A percentile compares a stretch with the other conserved stretches of the same genome.
Evolutionary conservation across 1,140 invertebrate genomes (phyloP).

Genomic region (Melipona quadrifasciata): DNA sequence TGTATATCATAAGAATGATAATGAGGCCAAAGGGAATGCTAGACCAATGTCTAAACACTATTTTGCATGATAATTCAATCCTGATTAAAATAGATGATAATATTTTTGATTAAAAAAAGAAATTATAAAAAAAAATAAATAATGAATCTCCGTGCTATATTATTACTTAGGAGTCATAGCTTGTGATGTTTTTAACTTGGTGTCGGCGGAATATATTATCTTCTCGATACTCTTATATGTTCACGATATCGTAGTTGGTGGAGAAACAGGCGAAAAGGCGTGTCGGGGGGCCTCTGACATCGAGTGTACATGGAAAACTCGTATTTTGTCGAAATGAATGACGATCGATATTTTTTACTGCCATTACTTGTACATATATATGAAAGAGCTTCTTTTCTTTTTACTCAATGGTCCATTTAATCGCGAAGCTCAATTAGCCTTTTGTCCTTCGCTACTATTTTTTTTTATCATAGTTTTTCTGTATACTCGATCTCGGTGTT

Average conservation of each 20-base stretch:
- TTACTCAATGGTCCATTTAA: not conserved
- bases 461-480: not conserved
- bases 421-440: not conserved
- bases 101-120: not conserved
- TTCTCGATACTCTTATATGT: conserved; percentile 44
- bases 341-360: conserved; percentile 20
- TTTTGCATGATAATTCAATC: not conserved
- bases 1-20: not conserved
- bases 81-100: not conserved
- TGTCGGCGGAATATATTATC: conserved; percentile 46
- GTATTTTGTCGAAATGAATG: not conserved
- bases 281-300: conserved; percentile 1
- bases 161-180: not conserved
- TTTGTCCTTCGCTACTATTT: not conserved
- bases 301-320: not conserved
- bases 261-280: conserved; percentile 8
- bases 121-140: not conserved
- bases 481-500: conserved; percentile 29
- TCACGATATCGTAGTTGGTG: conserved; percentile 52
- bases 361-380: conserved; percentile 5
- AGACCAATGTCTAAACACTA: not conserved
- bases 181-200: conserved; percentile 45
- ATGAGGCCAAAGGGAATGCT: not conserved
- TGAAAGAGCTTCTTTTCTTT: conserved; percentile 35
- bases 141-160: not conserved